phyloP scores from a whole-genome alignment of 2,888 invertebrate species.

The Cryptophagus acutangulus region DNA sequence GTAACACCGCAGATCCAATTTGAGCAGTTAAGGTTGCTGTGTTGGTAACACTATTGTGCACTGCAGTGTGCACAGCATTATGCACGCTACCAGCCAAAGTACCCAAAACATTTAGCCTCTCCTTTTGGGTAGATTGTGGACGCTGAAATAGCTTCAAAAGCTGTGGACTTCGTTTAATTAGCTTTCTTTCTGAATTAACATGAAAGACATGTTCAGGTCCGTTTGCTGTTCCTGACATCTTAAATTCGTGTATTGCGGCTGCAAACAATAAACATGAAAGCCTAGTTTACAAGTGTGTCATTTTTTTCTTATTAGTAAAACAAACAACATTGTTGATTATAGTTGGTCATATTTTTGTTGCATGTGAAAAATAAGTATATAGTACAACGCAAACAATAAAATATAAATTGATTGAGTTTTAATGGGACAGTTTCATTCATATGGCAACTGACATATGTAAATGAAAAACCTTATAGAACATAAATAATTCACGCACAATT shows the following conservation, averaged over 20 bases:
- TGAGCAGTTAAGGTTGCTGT: conserved; percentile 3
- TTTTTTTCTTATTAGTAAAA: too few species aligned
- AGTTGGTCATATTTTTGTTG: too few species aligned
- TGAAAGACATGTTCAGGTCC: too few species aligned
- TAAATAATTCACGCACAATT: too few species aligned
- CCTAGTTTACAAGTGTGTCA: too few species aligned
- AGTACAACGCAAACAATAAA: not conserved
- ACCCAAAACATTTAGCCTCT: not conserved
- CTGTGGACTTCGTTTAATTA: not conserved
- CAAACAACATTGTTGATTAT: too few species aligned
- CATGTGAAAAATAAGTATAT: too few species aligned
- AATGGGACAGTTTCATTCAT: too few species aligned
- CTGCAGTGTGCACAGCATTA: conserved; percentile 5
- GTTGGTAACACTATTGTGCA: not conserved
- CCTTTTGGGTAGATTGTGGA: conserved; percentile 1
- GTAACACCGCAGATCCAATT: not conserved
- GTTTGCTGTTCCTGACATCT: conserved; percentile 1
- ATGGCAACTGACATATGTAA: not conserved
- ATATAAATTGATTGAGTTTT: too few species aligned
- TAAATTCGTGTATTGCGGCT: not conserved
- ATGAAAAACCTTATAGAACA: not conserved
- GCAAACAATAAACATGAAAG: too few species aligned
- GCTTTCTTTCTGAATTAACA: not conserved
- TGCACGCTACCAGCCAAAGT: not conserved
- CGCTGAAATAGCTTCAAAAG: not conserved